Conservation (phyloP, 2,888 invertebrate species). For the Drosophila siamana region DNA sequence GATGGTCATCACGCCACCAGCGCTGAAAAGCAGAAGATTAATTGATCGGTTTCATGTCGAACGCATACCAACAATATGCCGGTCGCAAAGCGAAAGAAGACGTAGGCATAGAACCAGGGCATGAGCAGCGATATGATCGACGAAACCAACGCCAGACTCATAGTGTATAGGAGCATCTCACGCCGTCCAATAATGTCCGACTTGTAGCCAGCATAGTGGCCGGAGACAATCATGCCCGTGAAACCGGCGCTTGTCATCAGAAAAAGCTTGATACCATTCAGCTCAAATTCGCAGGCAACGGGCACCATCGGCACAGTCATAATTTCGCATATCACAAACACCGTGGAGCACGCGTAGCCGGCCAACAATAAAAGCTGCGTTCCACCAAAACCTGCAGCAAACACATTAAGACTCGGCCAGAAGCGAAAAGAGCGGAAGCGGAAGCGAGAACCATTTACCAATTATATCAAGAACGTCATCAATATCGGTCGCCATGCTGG, state of each 20-base stretch:
- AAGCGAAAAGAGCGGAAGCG: too few species aligned
- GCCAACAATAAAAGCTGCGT: conserved; percentile 21
- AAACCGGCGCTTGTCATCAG: conserved; percentile 18
- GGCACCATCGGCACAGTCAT: conserved; percentile 17
- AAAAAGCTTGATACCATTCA: not conserved
- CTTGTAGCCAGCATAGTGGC: conserved; percentile 38
- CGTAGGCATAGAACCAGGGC: conserved; percentile 34
- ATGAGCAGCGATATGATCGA: conserved; percentile 26
- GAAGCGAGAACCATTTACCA: too few species aligned
- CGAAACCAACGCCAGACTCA: not conserved
- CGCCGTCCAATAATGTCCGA: conserved; percentile 39
- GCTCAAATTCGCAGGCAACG: conserved; percentile 26
- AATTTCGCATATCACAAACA: conserved; percentile 19
- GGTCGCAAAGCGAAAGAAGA: conserved; percentile 28
- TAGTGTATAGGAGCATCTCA: conserved; percentile 11
- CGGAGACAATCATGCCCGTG: conserved; percentile 31
- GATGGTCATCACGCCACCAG: conserved; percentile 24
- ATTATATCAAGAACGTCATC: conserved; percentile 29
- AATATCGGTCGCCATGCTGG: conserved; percentile 9
- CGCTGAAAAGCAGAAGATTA: conserved; percentile 1
- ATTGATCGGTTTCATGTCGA: too few species aligned
- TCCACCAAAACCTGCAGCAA: conserved; percentile 35
- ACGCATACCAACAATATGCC: conserved; percentile 42
- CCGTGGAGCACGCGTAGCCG: not conserved
- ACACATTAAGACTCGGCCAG: too few species aligned